These are phyloP conservation scores for Andricus quercusramuli DNA, from an alignment of 2,888 invertebrate species.

Conservation along the genomic window DNA sequence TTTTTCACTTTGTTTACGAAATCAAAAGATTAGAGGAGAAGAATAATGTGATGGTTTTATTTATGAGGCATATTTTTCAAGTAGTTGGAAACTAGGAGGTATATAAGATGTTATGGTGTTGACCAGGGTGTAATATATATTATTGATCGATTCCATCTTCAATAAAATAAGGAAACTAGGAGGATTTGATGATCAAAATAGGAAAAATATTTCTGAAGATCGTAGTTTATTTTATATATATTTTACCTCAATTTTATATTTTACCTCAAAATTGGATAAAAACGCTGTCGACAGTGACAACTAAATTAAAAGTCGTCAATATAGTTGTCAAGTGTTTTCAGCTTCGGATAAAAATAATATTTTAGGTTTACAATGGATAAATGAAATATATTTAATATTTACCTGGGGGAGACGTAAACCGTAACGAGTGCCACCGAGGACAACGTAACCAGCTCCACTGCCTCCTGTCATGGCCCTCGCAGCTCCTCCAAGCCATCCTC, in stretches of 20 bases:
- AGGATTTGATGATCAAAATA: neutral
- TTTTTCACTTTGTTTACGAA: neutral
- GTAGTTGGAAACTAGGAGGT: neutral
- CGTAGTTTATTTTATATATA: no score
- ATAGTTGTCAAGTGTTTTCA: no score
- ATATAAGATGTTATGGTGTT: no score
- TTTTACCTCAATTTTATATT: no score
- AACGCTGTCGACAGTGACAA: no score
- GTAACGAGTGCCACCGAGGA: conserved; percentile 86
- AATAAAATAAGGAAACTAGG: no score
- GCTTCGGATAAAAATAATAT: neutral
- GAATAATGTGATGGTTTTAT: neutral
- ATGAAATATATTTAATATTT: conserved; percentile 14
- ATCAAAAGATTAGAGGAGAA: neutral
- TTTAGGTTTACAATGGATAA: neutral
- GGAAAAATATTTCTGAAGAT: neutral
- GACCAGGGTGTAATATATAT: no score
- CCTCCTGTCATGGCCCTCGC: conserved; percentile 70
- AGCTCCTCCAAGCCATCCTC: conserved; percentile 73
- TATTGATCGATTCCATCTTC: no score
- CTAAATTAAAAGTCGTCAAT: no score
- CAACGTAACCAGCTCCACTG: conserved; percentile 80
- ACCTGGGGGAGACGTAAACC: conserved; percentile 82
- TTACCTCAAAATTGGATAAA: no score
- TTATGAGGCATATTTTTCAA: neutral